Conservation (phyloP, 2,888 invertebrate species). For the Dolichopus griseipennis region DNA sequence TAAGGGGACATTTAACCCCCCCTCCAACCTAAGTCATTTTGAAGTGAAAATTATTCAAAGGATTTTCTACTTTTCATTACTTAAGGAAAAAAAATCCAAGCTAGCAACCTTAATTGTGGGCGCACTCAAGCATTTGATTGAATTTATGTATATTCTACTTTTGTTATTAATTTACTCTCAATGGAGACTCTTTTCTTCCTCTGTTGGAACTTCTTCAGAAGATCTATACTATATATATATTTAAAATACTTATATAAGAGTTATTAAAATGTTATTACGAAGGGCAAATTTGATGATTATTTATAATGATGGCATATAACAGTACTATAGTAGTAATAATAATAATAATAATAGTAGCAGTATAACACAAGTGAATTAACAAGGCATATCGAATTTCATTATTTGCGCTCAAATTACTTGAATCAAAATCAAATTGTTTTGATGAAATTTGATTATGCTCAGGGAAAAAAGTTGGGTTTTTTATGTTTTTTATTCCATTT, state of each 20-base stretch:
- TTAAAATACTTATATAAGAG: too few species aligned
- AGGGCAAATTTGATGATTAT: too few species aligned
- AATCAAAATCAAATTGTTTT: neutral
- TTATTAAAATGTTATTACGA: too few species aligned
- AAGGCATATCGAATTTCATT: conserved; percentile 47
- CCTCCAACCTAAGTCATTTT: neutral
- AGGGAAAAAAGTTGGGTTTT: too few species aligned
- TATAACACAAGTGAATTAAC: conserved; percentile 30
- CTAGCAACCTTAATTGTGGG: neutral
- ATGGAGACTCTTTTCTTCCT: neutral
- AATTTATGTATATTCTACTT: neutral
- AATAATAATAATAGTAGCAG: too few species aligned
- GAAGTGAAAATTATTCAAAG: neutral
- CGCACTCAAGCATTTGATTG: conserved; percentile 1
- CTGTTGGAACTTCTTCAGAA: neutral
- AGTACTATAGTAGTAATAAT: too few species aligned
- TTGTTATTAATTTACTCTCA: neutral
- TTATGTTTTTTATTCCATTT: too few species aligned
- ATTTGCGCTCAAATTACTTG: conserved; percentile 18
- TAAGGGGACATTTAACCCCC: neutral
- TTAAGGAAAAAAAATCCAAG: too few species aligned
- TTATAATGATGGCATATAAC: too few species aligned
- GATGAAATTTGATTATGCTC: too few species aligned
- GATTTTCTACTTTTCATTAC: neutral
- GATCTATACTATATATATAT: too few species aligned